phyloP scores from a whole-genome alignment of 53 echinoderm and acorn worm genomes.

The Hippasteria phrygiana region DNA sequence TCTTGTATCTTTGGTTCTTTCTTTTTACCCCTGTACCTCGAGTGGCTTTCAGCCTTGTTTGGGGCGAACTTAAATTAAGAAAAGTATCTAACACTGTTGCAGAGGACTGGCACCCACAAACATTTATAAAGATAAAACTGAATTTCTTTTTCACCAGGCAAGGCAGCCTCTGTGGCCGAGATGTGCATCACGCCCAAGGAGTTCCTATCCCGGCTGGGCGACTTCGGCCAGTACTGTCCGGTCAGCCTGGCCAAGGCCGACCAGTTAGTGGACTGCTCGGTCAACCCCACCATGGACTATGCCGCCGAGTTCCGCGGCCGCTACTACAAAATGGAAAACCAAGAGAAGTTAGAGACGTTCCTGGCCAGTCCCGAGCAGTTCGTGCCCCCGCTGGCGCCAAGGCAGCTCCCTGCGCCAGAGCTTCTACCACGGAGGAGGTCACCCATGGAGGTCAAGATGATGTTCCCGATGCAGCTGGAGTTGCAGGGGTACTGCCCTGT shows the following conservation, averaged over 20 bases:
- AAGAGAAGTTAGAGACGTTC: slow-evolving; percentile 77
- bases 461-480: slow-evolving; percentile 96
- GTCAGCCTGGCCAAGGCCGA: slow-evolving; percentile 92
- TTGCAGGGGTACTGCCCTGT: slow-evolving; percentile 97
- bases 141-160: slow-evolving; percentile 64
- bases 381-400: slow-evolving; percentile 93
- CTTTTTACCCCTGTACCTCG: too few species aligned
- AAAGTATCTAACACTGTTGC: too few species aligned
- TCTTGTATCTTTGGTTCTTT: too few species aligned
- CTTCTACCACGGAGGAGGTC: slow-evolving; percentile 84
- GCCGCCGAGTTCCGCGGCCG: slow-evolving; percentile 96
- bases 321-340: slow-evolving; percentile 92
- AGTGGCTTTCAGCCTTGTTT: too few species aligned
- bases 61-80: too few species aligned
- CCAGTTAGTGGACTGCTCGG: slow-evolving; percentile 94
- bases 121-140: too few species aligned
- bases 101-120: too few species aligned
- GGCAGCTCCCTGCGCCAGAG: slow-evolving; percentile 83
- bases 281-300: slow-evolving; percentile 75
- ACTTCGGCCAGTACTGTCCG: slow-evolving; percentile 97
- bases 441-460: slow-evolving; percentile 87
- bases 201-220: slow-evolving; percentile 89
- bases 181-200: slow-evolving; percentile 98
- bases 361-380: slow-evolving; percentile 88
- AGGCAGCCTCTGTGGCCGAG: slow-evolving; percentile 92